A percentile compares a stretch with the other conserved stretches of the same genome.
Conservation (phyloP, 2,888 invertebrate genomes). For the Mythimna vitellina region DNA sequence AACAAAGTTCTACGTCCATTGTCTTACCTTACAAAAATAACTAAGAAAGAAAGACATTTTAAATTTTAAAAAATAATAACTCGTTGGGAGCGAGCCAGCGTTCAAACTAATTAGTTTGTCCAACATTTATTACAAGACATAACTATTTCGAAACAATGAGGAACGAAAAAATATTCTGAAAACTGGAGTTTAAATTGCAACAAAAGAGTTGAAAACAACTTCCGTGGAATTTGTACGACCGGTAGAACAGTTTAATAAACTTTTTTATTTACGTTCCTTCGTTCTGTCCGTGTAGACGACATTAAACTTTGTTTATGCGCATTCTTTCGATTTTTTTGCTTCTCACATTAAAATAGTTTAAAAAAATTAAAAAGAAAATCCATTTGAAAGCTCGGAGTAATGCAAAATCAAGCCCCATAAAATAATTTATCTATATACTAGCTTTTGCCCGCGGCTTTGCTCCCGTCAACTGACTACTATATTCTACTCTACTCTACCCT, state of each 20-base stretch:
- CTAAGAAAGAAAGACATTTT: neutral
- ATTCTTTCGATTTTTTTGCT: too few species aligned
- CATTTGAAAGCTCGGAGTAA: too few species aligned
- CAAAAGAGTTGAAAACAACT: conserved; percentile 19
- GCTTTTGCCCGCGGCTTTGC: too few species aligned
- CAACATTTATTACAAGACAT: conserved; percentile 29
- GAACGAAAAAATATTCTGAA: conserved; percentile 28
- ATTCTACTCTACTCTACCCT: too few species aligned
- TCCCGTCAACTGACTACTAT: too few species aligned
- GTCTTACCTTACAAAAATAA: conserved; percentile 12
- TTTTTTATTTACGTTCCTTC: neutral
- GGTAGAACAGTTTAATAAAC: conserved; percentile 2
- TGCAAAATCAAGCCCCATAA: too few species aligned
- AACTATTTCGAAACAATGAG: conserved; percentile 29
- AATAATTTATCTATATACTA: too few species aligned
- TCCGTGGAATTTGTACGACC: conserved; percentile 17
- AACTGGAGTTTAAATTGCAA: conserved; percentile 27
- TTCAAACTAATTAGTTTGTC: conserved; percentile 38
- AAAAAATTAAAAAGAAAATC: too few species aligned
- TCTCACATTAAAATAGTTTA: too few species aligned
- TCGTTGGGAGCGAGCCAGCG: conserved; percentile 14
- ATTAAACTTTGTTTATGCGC: too few species aligned
- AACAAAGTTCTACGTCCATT: neutral
- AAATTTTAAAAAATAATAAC: conserved; percentile 27
- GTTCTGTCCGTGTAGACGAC: neutral